Percentiles rank a stretch among this genome's conserved stretches.
phyloP scores from a whole-genome alignment of 1,140 invertebrate genomes.

The Pseudachorutes palmiensis region DNA sequence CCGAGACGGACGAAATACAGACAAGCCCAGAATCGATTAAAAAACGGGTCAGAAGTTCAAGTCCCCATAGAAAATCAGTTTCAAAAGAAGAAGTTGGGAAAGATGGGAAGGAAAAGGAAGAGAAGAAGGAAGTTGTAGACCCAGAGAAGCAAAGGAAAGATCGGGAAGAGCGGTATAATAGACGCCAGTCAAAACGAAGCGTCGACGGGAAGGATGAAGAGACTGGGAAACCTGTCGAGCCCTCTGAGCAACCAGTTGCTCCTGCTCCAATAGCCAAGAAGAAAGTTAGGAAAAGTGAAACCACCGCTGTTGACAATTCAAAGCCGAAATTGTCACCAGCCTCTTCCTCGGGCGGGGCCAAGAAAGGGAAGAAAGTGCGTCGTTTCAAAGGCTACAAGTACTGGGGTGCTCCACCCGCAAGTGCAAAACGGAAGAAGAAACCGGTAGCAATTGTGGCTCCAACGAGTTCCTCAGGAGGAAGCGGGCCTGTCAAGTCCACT shows the following conservation, averaged over 20 bases:
- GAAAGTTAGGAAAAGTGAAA: constrained; percentile 36
- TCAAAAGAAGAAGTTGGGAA: neutral
- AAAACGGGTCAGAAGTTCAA: too few relatives aligned
- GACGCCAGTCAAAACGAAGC: constrained; percentile 30
- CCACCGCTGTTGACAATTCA: neutral
- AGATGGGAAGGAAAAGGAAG: constrained; percentile 24
- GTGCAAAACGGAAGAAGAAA: constrained; percentile 36
- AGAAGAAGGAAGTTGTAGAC: constrained; percentile 37
- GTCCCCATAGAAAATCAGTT: neutral
- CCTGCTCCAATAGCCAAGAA: constrained; percentile 32
- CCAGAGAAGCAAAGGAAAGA: constrained; percentile 37
- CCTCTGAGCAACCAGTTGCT: neutral
- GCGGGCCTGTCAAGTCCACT: neutral
- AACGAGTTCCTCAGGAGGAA: constrained; percentile 9
- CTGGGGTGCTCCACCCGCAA: constrained; percentile 35
- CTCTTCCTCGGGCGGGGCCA: neutral
- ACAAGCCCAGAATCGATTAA: too few relatives aligned
- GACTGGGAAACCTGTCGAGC: constrained; percentile 11
- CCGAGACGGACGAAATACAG: too few relatives aligned
- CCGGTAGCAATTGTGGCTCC: constrained; percentile 36
- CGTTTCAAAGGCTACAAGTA: constrained; percentile 37
- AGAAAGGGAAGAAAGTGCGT: constrained; percentile 28
- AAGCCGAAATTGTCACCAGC: neutral
- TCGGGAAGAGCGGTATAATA: constrained; percentile 30
- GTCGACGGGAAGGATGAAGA: constrained; percentile 25